Evolutionary conservation across 2,797 vertebrate species (phyloP).

Genomic region (Clarias pachynema): DNA sequence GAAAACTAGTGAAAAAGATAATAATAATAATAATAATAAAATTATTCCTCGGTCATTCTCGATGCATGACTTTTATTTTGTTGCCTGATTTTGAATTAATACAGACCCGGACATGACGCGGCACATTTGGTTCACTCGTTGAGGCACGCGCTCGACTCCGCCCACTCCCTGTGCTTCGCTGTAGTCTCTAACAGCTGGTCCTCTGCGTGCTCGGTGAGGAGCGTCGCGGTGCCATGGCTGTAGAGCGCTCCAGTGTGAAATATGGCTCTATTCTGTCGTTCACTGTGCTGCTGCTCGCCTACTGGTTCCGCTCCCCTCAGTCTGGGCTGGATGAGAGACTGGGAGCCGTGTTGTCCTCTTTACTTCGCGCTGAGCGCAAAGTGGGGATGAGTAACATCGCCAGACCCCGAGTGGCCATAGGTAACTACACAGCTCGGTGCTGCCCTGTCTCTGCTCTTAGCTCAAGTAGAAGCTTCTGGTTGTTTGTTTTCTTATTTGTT

Average conservation of each 20-base stretch:
- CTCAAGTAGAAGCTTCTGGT: background rate
- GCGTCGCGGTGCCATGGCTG: slow-evolving; percentile 48
- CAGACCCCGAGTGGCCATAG: slow-evolving; percentile 79
- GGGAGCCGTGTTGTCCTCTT: slow-evolving; percentile 77
- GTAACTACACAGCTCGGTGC: slow-evolving; percentile 60
- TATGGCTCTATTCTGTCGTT: slow-evolving; percentile 74
- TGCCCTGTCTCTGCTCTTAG: background rate
- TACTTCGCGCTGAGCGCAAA: slow-evolving; percentile 80
- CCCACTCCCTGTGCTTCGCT: background rate
- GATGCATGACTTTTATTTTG: slow-evolving; percentile 10
- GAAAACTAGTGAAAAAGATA: no score
- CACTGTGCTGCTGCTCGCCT: slow-evolving; percentile 70
- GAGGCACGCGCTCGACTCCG: background rate
- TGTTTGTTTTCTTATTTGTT: background rate
- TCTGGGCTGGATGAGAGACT: slow-evolving; percentile 72
- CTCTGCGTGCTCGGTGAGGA: background rate
- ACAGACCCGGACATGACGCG: background rate
- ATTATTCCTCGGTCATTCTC: no score
- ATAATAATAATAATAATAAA: no score
- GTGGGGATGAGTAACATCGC: slow-evolving; percentile 67
- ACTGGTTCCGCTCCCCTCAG: slow-evolving; percentile 74
- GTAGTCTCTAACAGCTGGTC: background rate
- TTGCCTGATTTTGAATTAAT: background rate
- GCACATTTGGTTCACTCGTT: background rate
- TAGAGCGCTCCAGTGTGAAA: slow-evolving; percentile 71